These are phyloP conservation scores for Nymphalis urticae DNA, from an alignment of 2,888 invertebrate species.

Conservation along the genomic window DNA sequence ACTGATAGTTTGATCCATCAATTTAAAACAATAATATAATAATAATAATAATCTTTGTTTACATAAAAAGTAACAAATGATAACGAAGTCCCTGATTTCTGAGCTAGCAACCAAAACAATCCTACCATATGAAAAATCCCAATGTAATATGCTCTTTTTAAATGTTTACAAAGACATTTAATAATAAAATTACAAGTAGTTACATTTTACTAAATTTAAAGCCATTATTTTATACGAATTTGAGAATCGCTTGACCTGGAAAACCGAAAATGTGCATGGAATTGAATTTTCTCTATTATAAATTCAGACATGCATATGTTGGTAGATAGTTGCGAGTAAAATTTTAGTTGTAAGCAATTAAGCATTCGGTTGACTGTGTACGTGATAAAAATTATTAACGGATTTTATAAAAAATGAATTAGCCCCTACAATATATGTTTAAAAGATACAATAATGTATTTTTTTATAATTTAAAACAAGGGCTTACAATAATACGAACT, in stretches of 20 bases:
- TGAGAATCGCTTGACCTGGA: constrained; percentile 31
- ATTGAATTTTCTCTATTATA: constrained; percentile 36
- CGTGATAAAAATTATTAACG: constrained; percentile 2
- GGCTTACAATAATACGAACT: too few species aligned
- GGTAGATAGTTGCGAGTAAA: constrained; percentile 20
- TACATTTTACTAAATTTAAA: constrained; percentile 18
- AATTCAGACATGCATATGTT: constrained; percentile 29
- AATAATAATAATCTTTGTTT: too few species aligned
- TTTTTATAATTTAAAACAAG: too few species aligned
- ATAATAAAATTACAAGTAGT: not conserved
- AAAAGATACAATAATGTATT: too few species aligned
- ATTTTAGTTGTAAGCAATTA: constrained; percentile 25
- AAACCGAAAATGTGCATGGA: constrained; percentile 33
- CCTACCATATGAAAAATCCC: too few species aligned
- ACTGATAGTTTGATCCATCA: too few species aligned
- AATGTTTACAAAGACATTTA: not conserved
- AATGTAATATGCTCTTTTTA: not conserved
- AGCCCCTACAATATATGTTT: not conserved
- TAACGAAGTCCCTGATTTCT: too few species aligned
- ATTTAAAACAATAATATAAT: too few species aligned
- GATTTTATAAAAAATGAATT: not conserved
- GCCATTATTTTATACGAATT: constrained; percentile 30
- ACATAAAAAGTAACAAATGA: too few species aligned
- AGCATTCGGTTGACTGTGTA: constrained; percentile 13
- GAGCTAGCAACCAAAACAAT: too few species aligned